Base-by-base conservation (phyloP, 2,888 invertebrate genomes). In the Melipona beecheii region DNA sequence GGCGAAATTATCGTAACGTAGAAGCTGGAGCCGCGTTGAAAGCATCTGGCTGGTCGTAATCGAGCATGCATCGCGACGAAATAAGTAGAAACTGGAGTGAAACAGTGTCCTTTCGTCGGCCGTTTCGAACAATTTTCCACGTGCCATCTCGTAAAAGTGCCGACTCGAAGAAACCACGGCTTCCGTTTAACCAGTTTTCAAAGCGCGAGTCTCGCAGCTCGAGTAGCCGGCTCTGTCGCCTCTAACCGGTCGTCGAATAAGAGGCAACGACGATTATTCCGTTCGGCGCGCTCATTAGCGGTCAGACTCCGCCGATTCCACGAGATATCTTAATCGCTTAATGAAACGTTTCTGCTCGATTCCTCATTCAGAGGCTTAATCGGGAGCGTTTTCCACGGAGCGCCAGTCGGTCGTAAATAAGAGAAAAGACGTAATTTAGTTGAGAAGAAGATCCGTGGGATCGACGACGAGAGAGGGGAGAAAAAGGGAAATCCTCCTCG, bases 281-380 rank as follows among this genome's bases (percentile, higher is more conserved):
- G 68, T 58, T 69, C 74, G 69, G 36, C n/a, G 74, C 31, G 79
- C 79, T 89, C 89, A 89, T 87, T 87, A 89, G 77, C 86, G 36
- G 56, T 50, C 43, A 70, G 69, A 75, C 77, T 50, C 75, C 74
- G 84, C 60, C 56, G 76, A 79, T 83, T 70, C 83, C 69, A 31
- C 72, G 56, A 65, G 81, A 89, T 89, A 89, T 84, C 87, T 87
- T 87, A 87, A 87, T 87, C 84, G 75, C 27, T 71, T 74, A 75
- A 78, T 81, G 85, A 78, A 87, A 87, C 82, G 73, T 73, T 78
- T 58, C 76, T 52, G 70, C 69, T 52, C 58, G 72, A 81, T 84
- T 54, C 70, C 68, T 71, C 76, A 80, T 71, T 87, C 69, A 76
- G 70, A 54, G 50, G 43, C 60, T 79, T 78, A 81, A 87, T 84